Evolutionary conservation across 2,888 invertebrate genomes (phyloP).

Genomic region (Eurytoma adleriae): DNA sequence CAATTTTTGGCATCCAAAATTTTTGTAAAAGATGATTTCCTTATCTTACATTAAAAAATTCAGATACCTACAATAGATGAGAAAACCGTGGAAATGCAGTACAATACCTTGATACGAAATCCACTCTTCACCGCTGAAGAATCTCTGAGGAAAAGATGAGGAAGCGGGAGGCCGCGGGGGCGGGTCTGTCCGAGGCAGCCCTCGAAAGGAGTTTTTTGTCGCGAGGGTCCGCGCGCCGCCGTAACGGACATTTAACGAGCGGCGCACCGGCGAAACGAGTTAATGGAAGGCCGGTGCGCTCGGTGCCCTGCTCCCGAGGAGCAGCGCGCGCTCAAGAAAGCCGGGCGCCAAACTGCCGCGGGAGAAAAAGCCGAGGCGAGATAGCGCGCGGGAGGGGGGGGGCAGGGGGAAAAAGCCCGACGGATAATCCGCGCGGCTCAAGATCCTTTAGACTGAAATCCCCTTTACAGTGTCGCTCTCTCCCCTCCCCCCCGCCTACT

Average conservation of each 20-base stretch:
- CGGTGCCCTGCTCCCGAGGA: slow-evolving; percentile 5
- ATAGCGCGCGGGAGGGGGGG: slow-evolving; percentile 35
- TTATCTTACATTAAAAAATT: too few relatives aligned
- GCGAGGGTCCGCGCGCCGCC: not conserved
- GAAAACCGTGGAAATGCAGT: too few relatives aligned
- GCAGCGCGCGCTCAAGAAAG: not conserved
- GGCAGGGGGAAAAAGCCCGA: slow-evolving; percentile 52
- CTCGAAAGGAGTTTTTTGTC: too few relatives aligned
- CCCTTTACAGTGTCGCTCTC: slow-evolving; percentile 55
- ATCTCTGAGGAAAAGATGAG: too few relatives aligned
- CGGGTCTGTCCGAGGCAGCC: too few relatives aligned
- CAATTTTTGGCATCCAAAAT: too few relatives aligned
- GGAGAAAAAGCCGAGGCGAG: slow-evolving; percentile 5
- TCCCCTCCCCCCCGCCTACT: not conserved
- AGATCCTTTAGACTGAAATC: slow-evolving; percentile 59
- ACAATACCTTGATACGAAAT: too few relatives aligned
- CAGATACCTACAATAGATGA: too few relatives aligned
- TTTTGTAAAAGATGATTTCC: too few relatives aligned
- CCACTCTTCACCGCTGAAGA: too few relatives aligned
- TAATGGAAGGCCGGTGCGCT: slow-evolving; percentile 62
- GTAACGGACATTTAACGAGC: slow-evolving; percentile 66
- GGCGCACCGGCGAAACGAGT: slow-evolving; percentile 64
- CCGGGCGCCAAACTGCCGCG: not conserved
- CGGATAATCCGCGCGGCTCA: slow-evolving; percentile 63
- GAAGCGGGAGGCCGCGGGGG: too few relatives aligned